Evolutionary conservation across 2,888 invertebrate species (phyloP), one percentile per base, ranked within the genome.

Genomic region (Uloborus plumipes): DNA sequence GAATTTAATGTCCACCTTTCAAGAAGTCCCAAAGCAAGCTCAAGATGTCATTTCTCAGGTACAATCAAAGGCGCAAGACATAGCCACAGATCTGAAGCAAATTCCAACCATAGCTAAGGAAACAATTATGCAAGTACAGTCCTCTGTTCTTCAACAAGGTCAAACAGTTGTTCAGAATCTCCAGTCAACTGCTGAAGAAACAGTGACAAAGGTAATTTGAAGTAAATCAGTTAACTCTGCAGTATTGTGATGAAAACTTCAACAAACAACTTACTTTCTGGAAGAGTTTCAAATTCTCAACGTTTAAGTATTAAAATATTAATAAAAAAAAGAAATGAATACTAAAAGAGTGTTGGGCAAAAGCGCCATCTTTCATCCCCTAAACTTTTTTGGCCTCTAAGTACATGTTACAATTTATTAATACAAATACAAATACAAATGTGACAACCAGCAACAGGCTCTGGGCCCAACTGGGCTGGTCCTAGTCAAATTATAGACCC

Each of bases 11-110:
- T 64, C 69, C 20, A 65, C 80, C 31, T 61, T 81, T 15, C 80
- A 81, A 58, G 80, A 70, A 51, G 74, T 81, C 55, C 80, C 80
- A 22, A 64, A 51, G 18, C 69, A 81, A 59, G 73, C 73, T 31
- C 80, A 81, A 18, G 22, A 74, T 18, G 74, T 59, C 16, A 69
- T 81, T 14, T 18, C 64, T 26, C 64, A 81, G 22, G 80, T 81
- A 9, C 69, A 74, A 49, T 74, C 80, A 14, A 81, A 81, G 55
- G 80, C 80, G 2, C 62, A 64, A 31, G 80, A 65, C 18, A 49
- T 74, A 9, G 26, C 75, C 3, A 50, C 74, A 3, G 80, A 81
- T 22, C 51, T 81, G 22, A 74, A 73, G 53, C 74, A 81, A 50
- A 64, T 81, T 18, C 80, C 80, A 15, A 64, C 64, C 31, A 74